A percentile compares a stretch with the other conserved stretches of the same genome.
Conservation (phyloP, 2,113 vertebrate genomes). For the Corydoras maculifer region DNA sequence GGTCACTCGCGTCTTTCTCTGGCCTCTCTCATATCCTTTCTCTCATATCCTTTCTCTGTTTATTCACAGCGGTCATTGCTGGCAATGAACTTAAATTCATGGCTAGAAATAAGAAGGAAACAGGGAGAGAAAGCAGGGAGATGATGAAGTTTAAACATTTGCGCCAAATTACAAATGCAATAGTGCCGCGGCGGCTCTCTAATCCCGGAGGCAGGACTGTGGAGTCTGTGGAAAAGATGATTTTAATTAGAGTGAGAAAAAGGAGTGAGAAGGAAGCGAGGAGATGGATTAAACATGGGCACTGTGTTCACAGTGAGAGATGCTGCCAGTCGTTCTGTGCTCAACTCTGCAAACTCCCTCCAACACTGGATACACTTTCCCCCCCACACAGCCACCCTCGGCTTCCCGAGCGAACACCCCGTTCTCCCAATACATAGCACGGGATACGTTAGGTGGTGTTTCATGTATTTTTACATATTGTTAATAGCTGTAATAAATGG, state of each 20-base stretch:
- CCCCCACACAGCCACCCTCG: slow-evolving; percentile 36
- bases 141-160: slow-evolving; percentile 68
- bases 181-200: slow-evolving; percentile 64
- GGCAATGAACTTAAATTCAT: slow-evolving; percentile 43
- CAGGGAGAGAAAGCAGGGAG: slow-evolving; percentile 30
- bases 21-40: background rate
- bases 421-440: too few relatives aligned
- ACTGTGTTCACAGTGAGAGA: slow-evolving; percentile 68
- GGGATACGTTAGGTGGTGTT: too few relatives aligned
- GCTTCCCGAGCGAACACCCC: too few relatives aligned
- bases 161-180: slow-evolving; percentile 73
- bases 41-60: slow-evolving; percentile 26
- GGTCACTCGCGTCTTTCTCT: slow-evolving; percentile 26
- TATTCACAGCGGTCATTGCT: slow-evolving; percentile 45
- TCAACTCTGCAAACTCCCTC: slow-evolving; percentile 32
- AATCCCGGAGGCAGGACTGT: slow-evolving; percentile 65
- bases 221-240: slow-evolving; percentile 67
- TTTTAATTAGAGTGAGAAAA: slow-evolving; percentile 58
- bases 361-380: slow-evolving; percentile 24
- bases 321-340: slow-evolving; percentile 41
- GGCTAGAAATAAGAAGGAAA: slow-evolving; percentile 24
- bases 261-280: slow-evolving; percentile 65
- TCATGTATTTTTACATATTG: too few relatives aligned
- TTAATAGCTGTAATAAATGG: slow-evolving; percentile 1
- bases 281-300: slow-evolving; percentile 65